Evolutionary conservation across 2,888 invertebrate genomes (phyloP).

Genomic region (Ecdyonurus torrentis): DNA sequence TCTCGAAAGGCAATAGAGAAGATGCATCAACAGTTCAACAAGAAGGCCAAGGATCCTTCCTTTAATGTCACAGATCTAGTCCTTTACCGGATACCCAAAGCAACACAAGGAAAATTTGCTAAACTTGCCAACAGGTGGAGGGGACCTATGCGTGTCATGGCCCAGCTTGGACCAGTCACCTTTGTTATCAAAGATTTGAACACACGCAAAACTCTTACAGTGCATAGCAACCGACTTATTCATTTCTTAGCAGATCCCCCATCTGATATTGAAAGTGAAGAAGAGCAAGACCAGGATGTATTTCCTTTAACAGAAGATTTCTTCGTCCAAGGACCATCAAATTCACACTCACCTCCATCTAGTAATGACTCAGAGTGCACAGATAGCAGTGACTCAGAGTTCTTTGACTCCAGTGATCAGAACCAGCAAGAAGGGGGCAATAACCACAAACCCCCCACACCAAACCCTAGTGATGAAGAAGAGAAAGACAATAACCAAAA

Average conservation of each 20-base stretch:
- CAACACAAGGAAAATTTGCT: not conserved
- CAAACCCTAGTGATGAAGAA: no score
- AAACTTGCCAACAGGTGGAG: not conserved
- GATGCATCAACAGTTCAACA: not conserved
- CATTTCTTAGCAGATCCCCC: not conserved
- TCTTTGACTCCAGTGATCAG: no score
- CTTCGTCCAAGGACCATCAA: no score
- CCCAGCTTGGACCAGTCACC: not conserved
- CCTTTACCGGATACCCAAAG: not conserved
- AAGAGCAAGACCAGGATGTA: no score
- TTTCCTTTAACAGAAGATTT: no score
- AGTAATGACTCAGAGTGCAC: no score
- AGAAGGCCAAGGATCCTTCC: not conserved
- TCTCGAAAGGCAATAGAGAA: not conserved
- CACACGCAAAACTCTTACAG: not conserved
- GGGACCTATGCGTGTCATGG: not conserved
- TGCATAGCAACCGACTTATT: not conserved
- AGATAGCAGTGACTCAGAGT: no score
- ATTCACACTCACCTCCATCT: no score
- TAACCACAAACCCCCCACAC: no score
- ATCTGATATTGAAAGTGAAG: not conserved
- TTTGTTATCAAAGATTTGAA: not conserved
- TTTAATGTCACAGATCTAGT: not conserved
- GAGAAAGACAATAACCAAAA: no score
- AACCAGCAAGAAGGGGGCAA: no score